Conservation (phyloP, 1,140 invertebrate genomes). For the Argopecten irradians region DNA sequence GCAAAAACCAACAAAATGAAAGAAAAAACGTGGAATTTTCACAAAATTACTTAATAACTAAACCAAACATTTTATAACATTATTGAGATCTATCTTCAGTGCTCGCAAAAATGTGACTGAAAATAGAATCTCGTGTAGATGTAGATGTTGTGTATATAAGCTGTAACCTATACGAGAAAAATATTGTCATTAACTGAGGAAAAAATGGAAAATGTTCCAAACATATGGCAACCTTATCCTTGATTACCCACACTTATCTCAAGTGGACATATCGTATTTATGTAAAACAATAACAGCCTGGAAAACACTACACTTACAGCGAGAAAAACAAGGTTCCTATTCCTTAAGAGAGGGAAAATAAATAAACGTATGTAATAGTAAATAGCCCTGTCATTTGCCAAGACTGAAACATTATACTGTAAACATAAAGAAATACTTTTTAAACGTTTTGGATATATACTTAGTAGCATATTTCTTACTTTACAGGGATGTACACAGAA, state of each 20-base stretch:
- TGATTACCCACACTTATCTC: not conserved
- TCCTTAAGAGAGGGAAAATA: not conserved
- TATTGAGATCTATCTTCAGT: not conserved
- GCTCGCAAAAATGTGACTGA: not conserved
- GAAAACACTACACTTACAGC: not conserved
- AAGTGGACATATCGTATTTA: not conserved
- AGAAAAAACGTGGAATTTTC: slow-evolving; percentile 21
- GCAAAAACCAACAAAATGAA: slow-evolving; percentile 15
- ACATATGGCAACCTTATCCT: not conserved
- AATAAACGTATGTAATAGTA: not conserved
- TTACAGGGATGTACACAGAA: too few relatives aligned
- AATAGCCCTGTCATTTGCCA: not conserved
- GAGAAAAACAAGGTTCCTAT: not conserved
- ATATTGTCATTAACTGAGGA: not conserved
- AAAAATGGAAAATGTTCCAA: not conserved
- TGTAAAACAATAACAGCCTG: not conserved
- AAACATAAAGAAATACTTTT: not conserved
- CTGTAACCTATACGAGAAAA: not conserved
- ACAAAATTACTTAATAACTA: slow-evolving; percentile 19
- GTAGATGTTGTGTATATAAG: not conserved
- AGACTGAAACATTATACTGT: too few relatives aligned
- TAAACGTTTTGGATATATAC: not conserved
- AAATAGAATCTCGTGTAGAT: not conserved
- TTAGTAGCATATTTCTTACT: not conserved
- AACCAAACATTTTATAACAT: not conserved